Evolutionary conservation across 2,797 vertebrate species (phyloP), one percentile per base, ranked within the genome.

Genomic region (Rousettus madagascariensis): DNA sequence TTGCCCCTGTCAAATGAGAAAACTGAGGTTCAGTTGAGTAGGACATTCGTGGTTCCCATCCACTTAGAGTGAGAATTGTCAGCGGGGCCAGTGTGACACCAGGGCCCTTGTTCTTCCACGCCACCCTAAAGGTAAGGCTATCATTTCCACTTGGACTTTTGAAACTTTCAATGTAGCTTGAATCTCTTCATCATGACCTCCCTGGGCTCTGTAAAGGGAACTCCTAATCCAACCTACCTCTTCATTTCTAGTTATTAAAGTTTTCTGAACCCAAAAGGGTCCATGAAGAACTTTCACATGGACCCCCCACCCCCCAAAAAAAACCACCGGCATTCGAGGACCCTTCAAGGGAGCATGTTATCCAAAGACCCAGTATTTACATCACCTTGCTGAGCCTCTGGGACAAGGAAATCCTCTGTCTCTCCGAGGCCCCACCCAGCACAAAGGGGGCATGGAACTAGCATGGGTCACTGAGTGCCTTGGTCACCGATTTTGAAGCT

Each of bases 391-490:
- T 22, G 33, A 90, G 65, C n/a, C 6, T 30, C 17, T 43, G 78
- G 51, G 26, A 61, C 36, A 17, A 3, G 12, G 36, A 6, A 11
- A 17, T 59, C 51, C 38, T n/a, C 53, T 61, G 65, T 51, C 63
- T n/a, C 0, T 51, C 30, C 22, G 0, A 0, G 49, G 13, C 22
- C 41, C 16, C 30, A 4, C 15, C 22, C 19, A 59, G 43, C 3
- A 19, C 26, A 30, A 0, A 0, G 22, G 6, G 8, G 20, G 7
- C 19, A 53, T 46, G 59, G 26, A 49, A 10, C 33, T 7, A 61
- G 30, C 22, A 49, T 30, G 28, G 72, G 57, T 30, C 49, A 41
- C 61, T 68, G 22, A n/a, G 22, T 24, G 3, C 30, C 49, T 30
- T 5, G 59, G 55, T 41, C 28, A 49, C 46, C 33, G 19, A 80